Evolutionary conservation across 2,888 invertebrate species (phyloP), one percentile per base, ranked within the genome.

Genomic region (Acrocyrtus sp.): DNA sequence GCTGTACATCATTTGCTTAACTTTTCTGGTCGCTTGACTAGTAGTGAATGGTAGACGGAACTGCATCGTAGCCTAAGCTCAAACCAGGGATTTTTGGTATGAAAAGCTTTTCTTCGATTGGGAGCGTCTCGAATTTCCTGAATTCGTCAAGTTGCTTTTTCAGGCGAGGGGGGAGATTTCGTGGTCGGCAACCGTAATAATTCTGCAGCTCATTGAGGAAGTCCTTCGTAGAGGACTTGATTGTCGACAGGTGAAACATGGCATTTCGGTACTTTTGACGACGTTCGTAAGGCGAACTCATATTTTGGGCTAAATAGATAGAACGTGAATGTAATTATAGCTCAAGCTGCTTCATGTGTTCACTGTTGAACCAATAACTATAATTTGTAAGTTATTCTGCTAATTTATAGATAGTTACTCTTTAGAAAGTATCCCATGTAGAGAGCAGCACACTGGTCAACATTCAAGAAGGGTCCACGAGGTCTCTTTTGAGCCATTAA

Each of bases 371-470:
- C 17, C 3, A 27, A 19, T 19, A 53, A 4, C 19, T n/a, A 41
- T 63, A n/a, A n/a, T n/a, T n/a, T n/a, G n/a, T n/a, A n/a, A n/a
- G n/a, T n/a, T n/a, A n/a, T n/a, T n/a, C n/a, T n/a, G n/a, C 19
- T 57, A 19, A 47, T 27, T n/a, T 5, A 22, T 17, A 54, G 39
- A 17, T 34, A 24, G 2, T 39, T 73, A 77, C 78, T 67, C 73
- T 78, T 78, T 10, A 78, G 53, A 50, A 73, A 75, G 58, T 78
- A 76, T 17, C 74, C 78, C 76, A 78, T 72, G 57, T 72, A 78
- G 8, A 78, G 45, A 3, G 72, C 62, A 1, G 67, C 72, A 26
- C 73, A 74, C 43, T 67, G 68, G 15, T 72, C 76, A 6, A 58
- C 19, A 51, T 51, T 69, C 70, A 76, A 68, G 29, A 78, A 78